phyloP scores from a whole-genome alignment of 2,888 invertebrate genomes.

The Platycheirus rosarum region DNA sequence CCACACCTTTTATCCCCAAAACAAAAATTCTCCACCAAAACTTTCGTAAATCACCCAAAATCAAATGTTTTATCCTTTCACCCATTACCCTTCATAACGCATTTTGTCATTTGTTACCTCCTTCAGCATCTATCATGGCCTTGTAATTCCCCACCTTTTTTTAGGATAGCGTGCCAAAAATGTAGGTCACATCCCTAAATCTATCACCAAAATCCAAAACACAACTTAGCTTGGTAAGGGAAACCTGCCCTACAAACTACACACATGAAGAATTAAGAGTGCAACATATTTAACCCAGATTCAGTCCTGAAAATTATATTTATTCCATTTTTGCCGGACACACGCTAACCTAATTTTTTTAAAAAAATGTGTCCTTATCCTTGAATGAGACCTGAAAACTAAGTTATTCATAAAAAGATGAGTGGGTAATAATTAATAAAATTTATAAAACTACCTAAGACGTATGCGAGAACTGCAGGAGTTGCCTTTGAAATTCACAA shows the following conservation, averaged over 20 bases:
- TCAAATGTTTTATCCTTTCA: too few species aligned
- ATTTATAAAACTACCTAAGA: constrained; percentile 40
- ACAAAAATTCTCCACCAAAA: too few species aligned
- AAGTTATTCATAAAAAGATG: constrained; percentile 32
- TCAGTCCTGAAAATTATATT: neutral
- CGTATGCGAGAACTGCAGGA: constrained; percentile 1
- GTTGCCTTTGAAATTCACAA: constrained; percentile 30
- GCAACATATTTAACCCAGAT: constrained; percentile 63
- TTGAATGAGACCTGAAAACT: constrained; percentile 17
- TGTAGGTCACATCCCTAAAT: constrained; percentile 56
- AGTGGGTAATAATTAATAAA: constrained; percentile 28
- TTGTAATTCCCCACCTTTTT: constrained; percentile 24
- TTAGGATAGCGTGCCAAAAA: constrained; percentile 29
- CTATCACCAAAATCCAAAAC: constrained; percentile 19
- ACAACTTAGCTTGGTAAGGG: neutral
- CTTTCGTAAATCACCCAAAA: constrained; percentile 38
- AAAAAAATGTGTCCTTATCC: constrained; percentile 46
- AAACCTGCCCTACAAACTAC: constrained; percentile 35
- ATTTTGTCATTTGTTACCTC: constrained; percentile 14
- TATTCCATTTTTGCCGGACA: constrained; percentile 28
- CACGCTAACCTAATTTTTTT: constrained; percentile 43
- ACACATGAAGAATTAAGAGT: constrained; percentile 39
- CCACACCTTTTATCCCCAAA: too few species aligned
- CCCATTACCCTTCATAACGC: neutral
- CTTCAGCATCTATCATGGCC: constrained; percentile 14